Percentiles rank a stretch among this genome's conserved stretches.
phyloP scores from a whole-genome alignment of 2,888 invertebrate genomes.

The Boloria euphrosyne region DNA sequence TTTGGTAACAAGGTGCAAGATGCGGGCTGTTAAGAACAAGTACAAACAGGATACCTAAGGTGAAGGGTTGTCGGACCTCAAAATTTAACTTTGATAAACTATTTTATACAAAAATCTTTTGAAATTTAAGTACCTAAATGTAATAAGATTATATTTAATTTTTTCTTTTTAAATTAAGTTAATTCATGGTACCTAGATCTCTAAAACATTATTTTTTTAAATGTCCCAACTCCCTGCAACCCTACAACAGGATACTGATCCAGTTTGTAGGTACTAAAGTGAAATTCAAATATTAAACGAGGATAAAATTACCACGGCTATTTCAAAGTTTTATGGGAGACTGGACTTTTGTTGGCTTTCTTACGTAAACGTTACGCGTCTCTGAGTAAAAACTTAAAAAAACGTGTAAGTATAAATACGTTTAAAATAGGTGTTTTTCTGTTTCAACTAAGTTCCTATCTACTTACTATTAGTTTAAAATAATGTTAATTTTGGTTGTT shows the following conservation, averaged over 20 bases:
- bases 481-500: not conserved
- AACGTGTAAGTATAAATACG: not conserved
- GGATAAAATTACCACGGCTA: slow-evolving; percentile 23
- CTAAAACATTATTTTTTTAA: not conserved
- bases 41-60: slow-evolving; percentile 27
- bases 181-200: not conserved
- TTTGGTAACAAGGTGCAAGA: slow-evolving; percentile 36
- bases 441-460: not conserved
- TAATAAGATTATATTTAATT: not conserved
- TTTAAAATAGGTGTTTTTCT: not conserved
- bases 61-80: slow-evolving; percentile 13
- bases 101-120: not conserved
- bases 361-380: not conserved
- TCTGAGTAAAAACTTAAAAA: not conserved
- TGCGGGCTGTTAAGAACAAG: slow-evolving; percentile 37
- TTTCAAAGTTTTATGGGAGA: slow-evolving; percentile 18
- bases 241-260: slow-evolving; percentile 23
- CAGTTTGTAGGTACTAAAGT: slow-evolving; percentile 20
- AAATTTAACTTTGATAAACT: not conserved
- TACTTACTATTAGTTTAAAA: not conserved
- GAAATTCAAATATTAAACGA: slow-evolving; percentile 23
- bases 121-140: too few species aligned
- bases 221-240: slow-evolving; percentile 4
- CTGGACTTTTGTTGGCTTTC: slow-evolving; percentile 6
- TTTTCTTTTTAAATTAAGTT: not conserved